Conservation (phyloP, 2,113 vertebrate species). For the Grallaria varia region DNA sequence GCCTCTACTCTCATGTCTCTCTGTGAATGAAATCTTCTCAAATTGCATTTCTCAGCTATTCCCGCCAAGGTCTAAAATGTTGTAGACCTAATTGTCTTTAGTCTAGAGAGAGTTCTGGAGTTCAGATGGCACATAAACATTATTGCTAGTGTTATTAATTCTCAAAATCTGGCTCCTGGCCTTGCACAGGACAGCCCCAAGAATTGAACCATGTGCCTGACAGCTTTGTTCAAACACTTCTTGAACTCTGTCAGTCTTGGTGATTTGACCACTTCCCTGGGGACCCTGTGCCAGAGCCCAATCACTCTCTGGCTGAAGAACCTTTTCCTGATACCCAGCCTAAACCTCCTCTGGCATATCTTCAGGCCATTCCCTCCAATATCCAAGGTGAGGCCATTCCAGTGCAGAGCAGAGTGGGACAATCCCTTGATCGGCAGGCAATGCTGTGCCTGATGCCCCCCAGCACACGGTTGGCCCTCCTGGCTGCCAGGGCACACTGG, state of each 20-base stretch:
- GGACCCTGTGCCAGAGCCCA: neutral
- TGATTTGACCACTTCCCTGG: too few relatives aligned
- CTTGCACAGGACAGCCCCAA: neutral
- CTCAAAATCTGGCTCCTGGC: neutral
- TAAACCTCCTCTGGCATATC: neutral
- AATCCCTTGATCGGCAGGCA: accelerated
- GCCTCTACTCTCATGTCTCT: neutral
- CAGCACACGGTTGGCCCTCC: neutral
- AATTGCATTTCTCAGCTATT: neutral
- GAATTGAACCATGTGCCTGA: neutral
- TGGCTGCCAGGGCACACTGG: neutral
- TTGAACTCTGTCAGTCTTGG: neutral
- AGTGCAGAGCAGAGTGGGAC: accelerated
- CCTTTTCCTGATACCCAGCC: neutral
- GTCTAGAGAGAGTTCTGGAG: neutral
- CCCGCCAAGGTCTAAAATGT: neutral
- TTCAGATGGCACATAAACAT: neutral
- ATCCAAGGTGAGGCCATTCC: accelerated
- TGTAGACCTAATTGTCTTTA: neutral
- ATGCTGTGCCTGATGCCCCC: neutral
- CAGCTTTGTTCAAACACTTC: neutral
- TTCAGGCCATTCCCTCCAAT: neutral
- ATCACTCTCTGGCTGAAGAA: neutral
- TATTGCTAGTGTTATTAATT: neutral
- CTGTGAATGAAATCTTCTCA: neutral